Evolutionary conservation across 2,113 vertebrate genomes (phyloP).

Genomic region (Gorsachius goisagi): DNA sequence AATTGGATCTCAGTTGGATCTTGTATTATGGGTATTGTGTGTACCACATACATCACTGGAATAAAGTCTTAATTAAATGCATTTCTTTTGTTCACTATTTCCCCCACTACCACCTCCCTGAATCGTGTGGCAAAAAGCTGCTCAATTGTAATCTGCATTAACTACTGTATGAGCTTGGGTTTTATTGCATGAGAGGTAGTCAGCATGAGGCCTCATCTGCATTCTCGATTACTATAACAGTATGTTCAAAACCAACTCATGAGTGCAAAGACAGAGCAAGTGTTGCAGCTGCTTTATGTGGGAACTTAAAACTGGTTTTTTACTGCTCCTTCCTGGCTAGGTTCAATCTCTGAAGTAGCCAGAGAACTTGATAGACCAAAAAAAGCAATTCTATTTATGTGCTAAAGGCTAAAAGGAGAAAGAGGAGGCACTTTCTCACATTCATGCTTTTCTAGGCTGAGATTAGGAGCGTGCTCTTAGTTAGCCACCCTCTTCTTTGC

Average conservation of each 20-base stretch:
- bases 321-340: not conserved
- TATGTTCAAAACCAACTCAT: not conserved
- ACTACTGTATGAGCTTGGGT: not conserved
- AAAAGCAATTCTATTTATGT: not conserved
- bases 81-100: not conserved
- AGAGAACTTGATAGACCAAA: not conserved
- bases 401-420: not conserved
- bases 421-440: conserved; percentile 26
- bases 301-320: not conserved
- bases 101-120: not conserved
- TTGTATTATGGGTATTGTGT: not conserved
- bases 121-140: not conserved
- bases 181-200: conserved; percentile 50
- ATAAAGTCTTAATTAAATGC: not conserved
- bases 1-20: not conserved
- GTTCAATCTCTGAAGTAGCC: not conserved
- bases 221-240: not conserved
- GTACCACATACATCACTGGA: not conserved
- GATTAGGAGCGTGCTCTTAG: not conserved
- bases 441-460: not conserved
- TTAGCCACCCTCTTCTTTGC: not conserved
- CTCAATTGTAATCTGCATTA: not conserved
- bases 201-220: not conserved
- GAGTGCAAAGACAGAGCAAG: not conserved
- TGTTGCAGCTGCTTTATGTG: not conserved